Percentiles rank a stretch among this genome's conserved stretches.
phyloP scores from a whole-genome alignment of 2,888 invertebrate species.

The Lycophotia porphyrea region DNA sequence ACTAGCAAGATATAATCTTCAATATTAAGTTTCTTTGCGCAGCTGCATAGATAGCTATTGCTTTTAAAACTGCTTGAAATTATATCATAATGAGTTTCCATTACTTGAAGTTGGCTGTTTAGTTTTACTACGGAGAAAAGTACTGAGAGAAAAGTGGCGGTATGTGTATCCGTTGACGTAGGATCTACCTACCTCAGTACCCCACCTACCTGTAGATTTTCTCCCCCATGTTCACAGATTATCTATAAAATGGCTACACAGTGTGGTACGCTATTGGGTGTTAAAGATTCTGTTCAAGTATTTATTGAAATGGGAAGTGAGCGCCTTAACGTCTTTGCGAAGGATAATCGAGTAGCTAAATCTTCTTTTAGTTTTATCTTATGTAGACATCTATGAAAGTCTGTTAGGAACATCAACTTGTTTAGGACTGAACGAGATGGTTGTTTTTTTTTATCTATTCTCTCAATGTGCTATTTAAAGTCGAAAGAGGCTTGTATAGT shows the following conservation, averaged over 20 bases:
- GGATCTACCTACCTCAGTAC: slow-evolving; percentile 63
- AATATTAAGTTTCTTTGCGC: slow-evolving; percentile 59
- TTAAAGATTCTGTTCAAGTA: slow-evolving; percentile 44
- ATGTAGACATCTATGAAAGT: slow-evolving; percentile 23
- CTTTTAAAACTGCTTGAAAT: slow-evolving; percentile 79
- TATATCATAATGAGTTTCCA: slow-evolving; percentile 81
- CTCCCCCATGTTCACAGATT: slow-evolving; percentile 64
- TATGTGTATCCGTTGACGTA: slow-evolving; percentile 70
- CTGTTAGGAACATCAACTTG: not conserved
- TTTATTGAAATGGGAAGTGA: slow-evolving; percentile 52
- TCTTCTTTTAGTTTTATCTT: slow-evolving; percentile 37
- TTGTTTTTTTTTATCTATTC: not conserved
- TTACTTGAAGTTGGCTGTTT: slow-evolving; percentile 79
- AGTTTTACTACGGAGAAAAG: slow-evolving; percentile 78
- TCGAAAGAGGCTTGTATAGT: not conserved
- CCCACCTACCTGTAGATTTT: slow-evolving; percentile 69
- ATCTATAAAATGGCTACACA: slow-evolving; percentile 64
- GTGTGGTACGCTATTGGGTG: slow-evolving; percentile 46
- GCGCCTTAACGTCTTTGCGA: slow-evolving; percentile 10
- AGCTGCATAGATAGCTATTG: slow-evolving; percentile 69
- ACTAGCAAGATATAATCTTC: slow-evolving; percentile 58
- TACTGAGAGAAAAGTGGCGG: slow-evolving; percentile 74
- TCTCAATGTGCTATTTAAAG: not conserved
- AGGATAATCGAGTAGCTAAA: slow-evolving; percentile 32
- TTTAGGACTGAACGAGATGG: not conserved